phyloP scores from a whole-genome alignment of 2,888 invertebrate species.

The Lomographa bimaculata region DNA sequence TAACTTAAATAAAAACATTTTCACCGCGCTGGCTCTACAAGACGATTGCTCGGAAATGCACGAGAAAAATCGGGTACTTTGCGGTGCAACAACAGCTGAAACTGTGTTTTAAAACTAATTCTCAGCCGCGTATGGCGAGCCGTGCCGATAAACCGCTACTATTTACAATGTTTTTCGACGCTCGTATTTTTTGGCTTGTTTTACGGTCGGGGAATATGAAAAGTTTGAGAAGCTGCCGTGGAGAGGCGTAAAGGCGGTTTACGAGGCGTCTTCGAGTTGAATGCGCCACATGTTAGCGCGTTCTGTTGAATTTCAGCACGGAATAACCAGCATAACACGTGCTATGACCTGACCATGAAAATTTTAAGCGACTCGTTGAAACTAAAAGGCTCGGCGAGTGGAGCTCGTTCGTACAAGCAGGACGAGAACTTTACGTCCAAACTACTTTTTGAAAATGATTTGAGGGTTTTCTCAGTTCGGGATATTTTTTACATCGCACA shows the following conservation, averaged over 20 bases:
- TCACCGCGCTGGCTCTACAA: constrained; percentile 40
- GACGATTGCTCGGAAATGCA: constrained; percentile 35
- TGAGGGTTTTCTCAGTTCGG: constrained; percentile 45
- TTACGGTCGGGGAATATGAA: constrained; percentile 81
- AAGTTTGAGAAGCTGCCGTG: constrained; percentile 77
- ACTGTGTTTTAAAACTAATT: constrained; percentile 80
- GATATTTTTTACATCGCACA: constrained; percentile 56
- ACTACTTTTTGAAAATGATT: constrained; percentile 46
- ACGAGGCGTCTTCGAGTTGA: constrained; percentile 79
- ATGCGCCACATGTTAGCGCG: constrained; percentile 75
- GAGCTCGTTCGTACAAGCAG: constrained; percentile 40
- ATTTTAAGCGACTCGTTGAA: constrained; percentile 70
- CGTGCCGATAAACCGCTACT: constrained; percentile 70
- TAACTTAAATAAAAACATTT: constrained; percentile 52
- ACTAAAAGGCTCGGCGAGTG: constrained; percentile 54
- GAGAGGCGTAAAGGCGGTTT: constrained; percentile 80
- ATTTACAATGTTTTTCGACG: constrained; percentile 82
- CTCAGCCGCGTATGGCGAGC: constrained; percentile 52
- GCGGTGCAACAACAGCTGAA: constrained; percentile 67
- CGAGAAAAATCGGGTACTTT: constrained; percentile 59
- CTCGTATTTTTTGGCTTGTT: constrained; percentile 81
- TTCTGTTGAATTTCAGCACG: constrained; percentile 66
- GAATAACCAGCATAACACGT: constrained; percentile 75
- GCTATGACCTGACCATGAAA: constrained; percentile 79
- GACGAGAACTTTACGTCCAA: constrained; percentile 39